These are phyloP conservation scores for Odontocolon sp. DNA, from an alignment of 2,888 invertebrate species.

Conservation along the genomic window DNA sequence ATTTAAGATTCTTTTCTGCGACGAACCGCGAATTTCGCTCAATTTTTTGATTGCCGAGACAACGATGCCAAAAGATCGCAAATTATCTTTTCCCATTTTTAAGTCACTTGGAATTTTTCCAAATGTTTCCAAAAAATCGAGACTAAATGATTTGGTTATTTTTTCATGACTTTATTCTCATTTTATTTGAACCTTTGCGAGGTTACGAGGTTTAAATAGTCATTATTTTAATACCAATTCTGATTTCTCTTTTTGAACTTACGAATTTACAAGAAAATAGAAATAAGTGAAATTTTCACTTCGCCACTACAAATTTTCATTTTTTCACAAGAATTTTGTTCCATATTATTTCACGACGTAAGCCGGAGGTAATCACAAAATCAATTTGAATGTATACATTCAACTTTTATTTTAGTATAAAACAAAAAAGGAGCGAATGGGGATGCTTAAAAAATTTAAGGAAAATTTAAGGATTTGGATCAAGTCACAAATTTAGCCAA, in stretches of 20 bases:
- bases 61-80: slow-evolving; percentile 55
- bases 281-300: too few relatives aligned
- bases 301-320: background rate
- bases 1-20: slow-evolving; percentile 56
- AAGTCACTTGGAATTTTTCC: background rate
- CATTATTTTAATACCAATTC: too few relatives aligned
- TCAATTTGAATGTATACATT: slow-evolving; percentile 31
- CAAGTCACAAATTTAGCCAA: too few relatives aligned
- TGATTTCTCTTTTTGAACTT: too few relatives aligned
- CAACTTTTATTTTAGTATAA: slow-evolving; percentile 26
- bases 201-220: too few relatives aligned
- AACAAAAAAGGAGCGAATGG: slow-evolving; percentile 39
- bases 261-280: too few relatives aligned
- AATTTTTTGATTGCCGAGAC: slow-evolving; percentile 59
- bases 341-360: too few relatives aligned
- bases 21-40: slow-evolving; percentile 45
- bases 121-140: background rate
- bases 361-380: too few relatives aligned
- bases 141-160: background rate
- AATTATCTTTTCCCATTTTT: slow-evolving; percentile 57
- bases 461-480: too few relatives aligned
- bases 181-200: background rate
- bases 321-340: slow-evolving; percentile 47
- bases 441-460: too few relatives aligned
- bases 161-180: background rate